These are phyloP conservation scores for Drosophila siamana DNA, from an alignment of 2,888 invertebrate species.

Conservation along the genomic window DNA sequence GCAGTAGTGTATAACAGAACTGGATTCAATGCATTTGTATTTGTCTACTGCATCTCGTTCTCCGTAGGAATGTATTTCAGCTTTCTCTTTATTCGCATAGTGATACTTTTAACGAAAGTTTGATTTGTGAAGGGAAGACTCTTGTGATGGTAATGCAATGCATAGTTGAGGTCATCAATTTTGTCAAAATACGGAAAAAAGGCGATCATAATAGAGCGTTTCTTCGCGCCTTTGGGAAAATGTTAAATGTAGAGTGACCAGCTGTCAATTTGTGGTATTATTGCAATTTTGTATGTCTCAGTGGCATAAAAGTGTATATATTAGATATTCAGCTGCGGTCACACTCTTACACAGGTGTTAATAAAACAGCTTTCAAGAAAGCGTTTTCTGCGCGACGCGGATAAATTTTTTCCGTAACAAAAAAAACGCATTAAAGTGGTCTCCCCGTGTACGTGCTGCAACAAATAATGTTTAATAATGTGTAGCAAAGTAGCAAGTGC, in stretches of 20 bases:
- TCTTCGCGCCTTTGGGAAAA: neutral
- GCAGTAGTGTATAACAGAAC: too few species aligned
- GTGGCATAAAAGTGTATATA: neutral
- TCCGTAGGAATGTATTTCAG: too few species aligned
- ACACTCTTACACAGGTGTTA: slow-evolving; percentile 3
- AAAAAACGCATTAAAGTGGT: slow-evolving; percentile 30
- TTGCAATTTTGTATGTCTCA: neutral
- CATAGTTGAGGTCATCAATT: too few species aligned
- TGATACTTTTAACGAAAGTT: too few species aligned
- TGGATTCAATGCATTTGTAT: too few species aligned
- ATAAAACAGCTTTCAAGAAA: slow-evolving; percentile 14
- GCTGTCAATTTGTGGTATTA: neutral
- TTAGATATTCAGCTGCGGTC: neutral
- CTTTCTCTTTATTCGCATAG: too few species aligned
- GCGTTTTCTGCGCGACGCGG: slow-evolving; percentile 47
- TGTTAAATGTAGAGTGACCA: neutral
- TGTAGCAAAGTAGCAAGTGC: slow-evolving; percentile 19
- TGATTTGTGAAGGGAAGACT: too few species aligned
- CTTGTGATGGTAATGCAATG: too few species aligned
- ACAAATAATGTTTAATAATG: slow-evolving; percentile 48
- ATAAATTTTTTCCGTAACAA: slow-evolving; percentile 32
- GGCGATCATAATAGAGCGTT: too few species aligned
- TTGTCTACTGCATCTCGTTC: too few species aligned
- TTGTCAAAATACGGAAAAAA: too few species aligned
- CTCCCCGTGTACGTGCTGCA: slow-evolving; percentile 22